Percentiles rank a stretch among this genome's conserved stretches.
Evolutionary conservation across 2,113 vertebrate genomes (phyloP).

Genomic region (Mohoua ochrocephala): DNA sequence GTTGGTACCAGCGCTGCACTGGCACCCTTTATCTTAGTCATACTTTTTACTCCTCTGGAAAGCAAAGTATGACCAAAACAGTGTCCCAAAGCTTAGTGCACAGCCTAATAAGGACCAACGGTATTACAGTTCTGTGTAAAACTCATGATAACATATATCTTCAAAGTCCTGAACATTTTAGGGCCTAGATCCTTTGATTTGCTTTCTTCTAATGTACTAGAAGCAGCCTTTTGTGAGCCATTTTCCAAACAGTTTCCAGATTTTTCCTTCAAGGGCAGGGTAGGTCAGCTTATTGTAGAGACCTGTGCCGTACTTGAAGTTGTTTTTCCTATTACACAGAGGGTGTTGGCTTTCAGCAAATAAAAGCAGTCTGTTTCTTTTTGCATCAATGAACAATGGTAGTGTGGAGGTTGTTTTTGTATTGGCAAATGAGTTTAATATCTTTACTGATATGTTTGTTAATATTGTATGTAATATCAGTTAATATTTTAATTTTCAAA

Average conservation of each 20-base stretch:
- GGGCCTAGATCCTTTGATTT: neutral
- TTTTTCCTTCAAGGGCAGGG: neutral
- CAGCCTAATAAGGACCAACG: neutral
- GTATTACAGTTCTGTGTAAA: neutral
- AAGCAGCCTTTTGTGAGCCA: neutral
- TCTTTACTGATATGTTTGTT: neutral
- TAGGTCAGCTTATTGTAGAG: neutral
- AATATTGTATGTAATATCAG: neutral
- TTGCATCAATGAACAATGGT: neutral
- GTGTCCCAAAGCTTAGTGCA: neutral
- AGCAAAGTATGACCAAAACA: neutral
- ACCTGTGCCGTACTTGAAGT: neutral
- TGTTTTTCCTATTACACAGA: neutral
- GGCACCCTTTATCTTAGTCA: neutral
- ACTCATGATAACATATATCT: neutral
- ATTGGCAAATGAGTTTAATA: neutral
- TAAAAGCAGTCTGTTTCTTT: neutral
- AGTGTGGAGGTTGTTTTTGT: neutral
- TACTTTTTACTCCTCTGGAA: neutral
- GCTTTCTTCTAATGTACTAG: neutral
- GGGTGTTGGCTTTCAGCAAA: slow-evolving; percentile 1
- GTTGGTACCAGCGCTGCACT: neutral
- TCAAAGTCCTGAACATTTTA: neutral
- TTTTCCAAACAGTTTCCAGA: neutral
- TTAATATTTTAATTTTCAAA: neutral